These are phyloP conservation scores for Indri indri DNA, from an alignment of 2,113 vertebrate genomes.

Conservation along the genomic window DNA sequence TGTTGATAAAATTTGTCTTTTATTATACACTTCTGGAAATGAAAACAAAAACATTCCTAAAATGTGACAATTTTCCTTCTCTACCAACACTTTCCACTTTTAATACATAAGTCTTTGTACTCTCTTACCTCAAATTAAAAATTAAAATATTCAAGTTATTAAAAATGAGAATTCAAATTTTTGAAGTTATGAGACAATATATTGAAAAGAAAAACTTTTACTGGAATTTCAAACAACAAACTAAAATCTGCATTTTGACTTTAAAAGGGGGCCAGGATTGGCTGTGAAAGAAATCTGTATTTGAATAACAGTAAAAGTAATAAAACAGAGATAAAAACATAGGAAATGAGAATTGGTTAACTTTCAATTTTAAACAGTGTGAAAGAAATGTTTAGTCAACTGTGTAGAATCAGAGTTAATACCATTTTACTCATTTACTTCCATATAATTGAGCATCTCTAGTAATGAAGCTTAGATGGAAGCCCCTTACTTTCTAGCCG, in stretches of 20 bases:
- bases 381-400: constrained; percentile 49
- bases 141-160: not conserved
- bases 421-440: constrained; percentile 53
- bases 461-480: constrained; percentile 81
- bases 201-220: constrained; percentile 38
- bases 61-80: constrained; percentile 37
- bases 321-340: constrained; percentile 34
- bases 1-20: not conserved
- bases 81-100: not conserved
- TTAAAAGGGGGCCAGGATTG: not conserved
- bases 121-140: constrained; percentile 33
- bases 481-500: constrained; percentile 88
- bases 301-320: constrained; percentile 46
- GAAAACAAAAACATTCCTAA: constrained; percentile 28
- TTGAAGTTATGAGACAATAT: constrained; percentile 7
- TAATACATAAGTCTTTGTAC: not conserved
- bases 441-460: constrained; percentile 17
- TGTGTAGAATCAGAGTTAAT: constrained; percentile 39
- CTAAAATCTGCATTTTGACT: constrained; percentile 45
- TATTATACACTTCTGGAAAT: constrained; percentile 4
- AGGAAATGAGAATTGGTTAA: constrained; percentile 25
- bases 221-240: constrained; percentile 46
- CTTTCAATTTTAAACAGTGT: constrained; percentile 30
- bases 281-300: constrained; percentile 28
- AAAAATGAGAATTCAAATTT: constrained; percentile 47